Conservation (phyloP, 2,797 vertebrate species). For the Ceryle rudis region DNA sequence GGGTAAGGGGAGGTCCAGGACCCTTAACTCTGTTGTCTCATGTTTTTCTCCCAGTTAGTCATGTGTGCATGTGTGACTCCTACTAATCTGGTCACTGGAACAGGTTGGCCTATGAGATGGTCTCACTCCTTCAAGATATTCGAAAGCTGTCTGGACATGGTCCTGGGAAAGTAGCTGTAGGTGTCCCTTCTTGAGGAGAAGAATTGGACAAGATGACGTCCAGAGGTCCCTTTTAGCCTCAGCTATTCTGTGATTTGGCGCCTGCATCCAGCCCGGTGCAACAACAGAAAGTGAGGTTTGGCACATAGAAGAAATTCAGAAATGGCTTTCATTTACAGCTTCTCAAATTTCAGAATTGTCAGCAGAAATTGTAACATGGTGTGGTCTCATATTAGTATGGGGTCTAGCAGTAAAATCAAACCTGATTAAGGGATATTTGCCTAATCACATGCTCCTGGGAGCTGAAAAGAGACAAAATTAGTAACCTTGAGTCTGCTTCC, state of each 20-base stretch:
- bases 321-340: neutral
- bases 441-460: neutral
- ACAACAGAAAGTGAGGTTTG: neutral
- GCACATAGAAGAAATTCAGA: neutral
- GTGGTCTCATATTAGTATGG: neutral
- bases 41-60: neutral
- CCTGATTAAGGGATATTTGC: neutral
- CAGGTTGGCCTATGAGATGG: neutral
- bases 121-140: neutral
- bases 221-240: neutral
- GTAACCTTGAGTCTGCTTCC: neutral
- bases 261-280: neutral
- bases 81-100: neutral
- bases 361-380: neutral
- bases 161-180: neutral
- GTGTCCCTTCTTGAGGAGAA: neutral
- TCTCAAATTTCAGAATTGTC: neutral
- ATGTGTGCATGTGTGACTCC: neutral
- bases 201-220: neutral
- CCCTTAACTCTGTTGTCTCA: neutral
- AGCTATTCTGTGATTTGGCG: neutral
- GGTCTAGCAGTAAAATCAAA: neutral
- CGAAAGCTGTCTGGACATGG: neutral
- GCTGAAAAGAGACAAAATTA: neutral
- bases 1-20: neutral